Base-by-base conservation (phyloP, 2,113 vertebrate species). In the Paramisgurnus dabryanus region DNA sequence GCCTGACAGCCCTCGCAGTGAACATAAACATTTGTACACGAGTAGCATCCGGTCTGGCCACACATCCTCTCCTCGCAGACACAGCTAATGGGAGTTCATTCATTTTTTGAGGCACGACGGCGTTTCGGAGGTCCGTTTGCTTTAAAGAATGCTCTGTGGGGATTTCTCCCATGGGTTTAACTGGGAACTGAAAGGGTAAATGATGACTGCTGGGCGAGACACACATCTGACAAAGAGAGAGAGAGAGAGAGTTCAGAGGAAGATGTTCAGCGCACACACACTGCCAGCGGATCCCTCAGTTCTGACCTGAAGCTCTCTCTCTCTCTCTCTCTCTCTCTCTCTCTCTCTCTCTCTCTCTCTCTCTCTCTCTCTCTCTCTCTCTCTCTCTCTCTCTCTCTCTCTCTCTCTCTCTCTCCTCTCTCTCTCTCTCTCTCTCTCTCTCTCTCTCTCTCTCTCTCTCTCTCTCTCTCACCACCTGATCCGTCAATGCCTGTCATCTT, bases 181-280 rank as follows among this genome's bases (percentile, higher is more conserved):
- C 67, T 17, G 41, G 76, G 60, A 58, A 79, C 67, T 71, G 67
- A 65, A 75, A 3, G 34, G 71, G 66, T 60, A 79, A 67, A 71
- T 67, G 71, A 64, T 61, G 49, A 53, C 74, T 34, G 71, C n/a
- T 69, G 73, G 77, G 49, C 22, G 18, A 67, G 73, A 67, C 57
- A 63, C 40, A 75, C 49, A 67, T 63, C 75, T 65, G 72, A 81
- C 79, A 81, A 60, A 63, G 13, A 12, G 50, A 53, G 11, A 53
- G 50, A 53, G 78, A 78, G 76, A 63, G 39, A 78, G 64, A 66
- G 63, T 74, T 78, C 76, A 76, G 80, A 43, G 50, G 47, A 72
- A 11, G 13, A 6, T 15, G 6, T 61, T 39, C 50, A 65, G 67
- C 76, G 80, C 61, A 79, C 65, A 81, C 63, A 81, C 79, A 67